Evolutionary conservation across 2,888 invertebrate genomes (phyloP).

Genomic region (Eupithecia centaureata): DNA sequence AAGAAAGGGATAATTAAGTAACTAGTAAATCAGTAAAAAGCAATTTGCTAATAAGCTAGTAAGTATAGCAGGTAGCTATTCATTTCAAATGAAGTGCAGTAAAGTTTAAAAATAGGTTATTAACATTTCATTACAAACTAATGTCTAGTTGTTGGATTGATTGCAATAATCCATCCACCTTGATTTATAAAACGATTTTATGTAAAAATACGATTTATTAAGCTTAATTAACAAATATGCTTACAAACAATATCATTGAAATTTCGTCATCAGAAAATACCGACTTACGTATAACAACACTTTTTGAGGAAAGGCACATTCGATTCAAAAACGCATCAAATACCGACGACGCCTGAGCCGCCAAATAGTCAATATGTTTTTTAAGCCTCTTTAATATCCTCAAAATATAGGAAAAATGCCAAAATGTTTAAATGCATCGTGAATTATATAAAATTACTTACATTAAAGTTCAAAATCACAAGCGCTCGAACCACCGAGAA

Average conservation of each 20-base stretch:
- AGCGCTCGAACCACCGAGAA: not conserved
- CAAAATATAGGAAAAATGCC: not conserved
- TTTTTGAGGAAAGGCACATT: conserved; percentile 29
- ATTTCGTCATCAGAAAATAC: conserved; percentile 26
- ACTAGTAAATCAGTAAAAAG: not conserved
- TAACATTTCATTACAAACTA: not conserved
- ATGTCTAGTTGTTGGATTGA: not conserved
- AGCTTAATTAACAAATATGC: conserved; percentile 32
- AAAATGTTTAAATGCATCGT: not conserved
- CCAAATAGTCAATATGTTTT: not conserved
- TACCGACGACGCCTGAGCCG: not conserved
- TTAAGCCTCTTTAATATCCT: not conserved
- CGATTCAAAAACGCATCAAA: conserved; percentile 11
- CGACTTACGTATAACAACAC: not conserved
- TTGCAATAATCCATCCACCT: not conserved
- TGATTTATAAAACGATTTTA: conserved; percentile 7
- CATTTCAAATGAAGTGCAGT: not conserved
- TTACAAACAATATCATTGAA: conserved; percentile 31
- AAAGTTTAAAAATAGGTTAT: not conserved
- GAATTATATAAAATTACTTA: not conserved
- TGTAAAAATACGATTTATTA: conserved; percentile 36
- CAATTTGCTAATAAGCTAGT: not conserved
- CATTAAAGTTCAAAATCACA: not conserved
- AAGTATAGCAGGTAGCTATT: not conserved
- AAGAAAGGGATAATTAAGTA: not conserved